Base-by-base conservation (phyloP, 2,113 vertebrate species). In the Dasyurus viverrinus region DNA sequence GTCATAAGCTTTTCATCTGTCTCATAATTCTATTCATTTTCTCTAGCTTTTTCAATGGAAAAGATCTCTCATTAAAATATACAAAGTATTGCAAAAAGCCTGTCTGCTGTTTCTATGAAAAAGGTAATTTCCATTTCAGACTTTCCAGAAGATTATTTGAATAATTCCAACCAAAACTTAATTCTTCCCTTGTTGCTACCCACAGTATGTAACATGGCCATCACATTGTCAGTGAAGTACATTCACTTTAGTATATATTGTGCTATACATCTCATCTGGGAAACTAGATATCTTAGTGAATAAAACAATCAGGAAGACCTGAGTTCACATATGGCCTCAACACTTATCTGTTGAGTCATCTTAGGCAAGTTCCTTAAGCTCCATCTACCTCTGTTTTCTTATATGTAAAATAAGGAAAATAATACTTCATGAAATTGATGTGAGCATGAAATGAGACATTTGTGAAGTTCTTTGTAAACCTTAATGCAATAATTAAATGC, bases 1-100 rank as follows among this genome's bases (percentile, higher is more conserved):
- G 47, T 92, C 8, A 11, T 22, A 27, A 84, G 27, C 3, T 92
- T 46, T 76, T 57, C 23, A 27, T 25, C 30, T 54, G 50, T 30
- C 12, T 57, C 14, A 12, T 26, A 19, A 10, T 92, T 93, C 54
- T 48, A 6, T 27, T 90, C 60, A 89, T 11, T 47, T 30, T 92
- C 91, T 92, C 84, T 25, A 92, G 47, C 47, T 91, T 93, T 53
- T 92, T 3, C 53, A 55, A 60, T 94, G 53, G 84, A 52, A 93
- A 93, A 93, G 46, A 68, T 89, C 19, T 2, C 52, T 36, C 30
- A 19, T 90, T 53, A 84, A 14, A 54, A 54, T 91, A 92, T 94
- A 95, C 23, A 93, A 48, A 89, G 52, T 26, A 3, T 52, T 89
- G 8, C 25, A 4, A 0, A 90, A 27, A 92, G 57, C 60, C 36